Conservation (phyloP, 2,888 invertebrate species). For the Synanthedon myopaeformis region DNA sequence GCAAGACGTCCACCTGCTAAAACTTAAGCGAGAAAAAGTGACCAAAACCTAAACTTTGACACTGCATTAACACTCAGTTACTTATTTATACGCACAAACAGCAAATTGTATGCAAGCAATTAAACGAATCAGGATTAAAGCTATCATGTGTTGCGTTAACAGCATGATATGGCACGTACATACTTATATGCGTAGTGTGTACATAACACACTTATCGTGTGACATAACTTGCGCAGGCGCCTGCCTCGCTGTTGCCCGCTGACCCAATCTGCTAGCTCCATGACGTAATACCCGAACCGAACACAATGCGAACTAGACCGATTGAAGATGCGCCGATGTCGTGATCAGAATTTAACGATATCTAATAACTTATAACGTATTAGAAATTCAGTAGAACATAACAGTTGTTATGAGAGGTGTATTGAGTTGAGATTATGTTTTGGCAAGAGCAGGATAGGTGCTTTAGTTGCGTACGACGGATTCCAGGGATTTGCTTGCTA, state of each 20-base stretch:
- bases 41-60: neutral
- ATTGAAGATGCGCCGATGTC: conserved; percentile 30
- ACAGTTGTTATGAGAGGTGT: no score
- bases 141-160: neutral
- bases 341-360: conserved; percentile 6
- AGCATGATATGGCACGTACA: conserved; percentile 4
- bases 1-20: conserved; percentile 2
- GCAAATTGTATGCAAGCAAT: neutral
- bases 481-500: no score
- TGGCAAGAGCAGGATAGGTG: no score
- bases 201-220: conserved; percentile 15
- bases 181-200: neutral
- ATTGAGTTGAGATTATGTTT: no score
- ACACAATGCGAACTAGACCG: conserved; percentile 42
- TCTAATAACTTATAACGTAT: no score
- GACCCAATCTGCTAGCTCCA: conserved; percentile 43
- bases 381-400: no score
- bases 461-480: no score
- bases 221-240: conserved; percentile 49
- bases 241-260: conserved; percentile 15
- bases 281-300: conserved; percentile 28
- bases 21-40: no score
- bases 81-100: neutral
- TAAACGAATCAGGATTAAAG: neutral
- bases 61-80: neutral